Evolutionary conservation across 2,113 vertebrate genomes (phyloP).

Genomic region (Neofelis nebulosa): DNA sequence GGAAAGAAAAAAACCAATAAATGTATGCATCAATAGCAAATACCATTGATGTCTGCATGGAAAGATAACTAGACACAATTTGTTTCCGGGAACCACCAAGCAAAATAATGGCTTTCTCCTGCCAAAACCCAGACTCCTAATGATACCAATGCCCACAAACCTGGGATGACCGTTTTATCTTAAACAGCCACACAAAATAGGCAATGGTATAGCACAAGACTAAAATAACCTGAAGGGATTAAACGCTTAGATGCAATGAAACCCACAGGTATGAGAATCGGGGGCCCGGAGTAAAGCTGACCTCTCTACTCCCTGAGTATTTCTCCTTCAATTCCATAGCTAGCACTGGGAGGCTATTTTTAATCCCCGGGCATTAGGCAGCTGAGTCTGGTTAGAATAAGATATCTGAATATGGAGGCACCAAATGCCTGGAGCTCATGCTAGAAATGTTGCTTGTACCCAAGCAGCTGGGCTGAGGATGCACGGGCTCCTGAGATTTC

Average conservation of each 20-base stretch:
- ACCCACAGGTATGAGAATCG: not conserved
- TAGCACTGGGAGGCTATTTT: constrained; percentile 63
- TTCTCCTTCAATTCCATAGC: not conserved
- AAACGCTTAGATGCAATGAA: not conserved
- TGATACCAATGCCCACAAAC: not conserved
- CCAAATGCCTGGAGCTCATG: not conserved
- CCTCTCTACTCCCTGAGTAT: not conserved
- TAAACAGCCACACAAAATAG: not conserved
- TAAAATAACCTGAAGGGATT: not conserved
- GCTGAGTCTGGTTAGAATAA: constrained; percentile 59
- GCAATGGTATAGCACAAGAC: not conserved
- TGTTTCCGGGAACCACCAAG: constrained; percentile 39
- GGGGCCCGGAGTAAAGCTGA: not conserved
- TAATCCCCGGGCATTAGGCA: constrained; percentile 52
- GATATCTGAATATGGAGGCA: not conserved
- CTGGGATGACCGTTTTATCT: not conserved
- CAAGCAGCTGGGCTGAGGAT: not conserved
- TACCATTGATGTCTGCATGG: not conserved
- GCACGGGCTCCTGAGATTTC: not conserved
- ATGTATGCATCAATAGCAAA: not conserved
- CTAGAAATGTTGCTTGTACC: not conserved
- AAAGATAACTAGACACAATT: constrained; percentile 1
- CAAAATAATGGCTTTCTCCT: constrained; percentile 26
- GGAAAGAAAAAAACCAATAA: constrained; percentile 20
- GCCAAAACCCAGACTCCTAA: constrained; percentile 23